Conservation (phyloP, 2,113 vertebrate species). For the Syngnathus scovelli region DNA sequence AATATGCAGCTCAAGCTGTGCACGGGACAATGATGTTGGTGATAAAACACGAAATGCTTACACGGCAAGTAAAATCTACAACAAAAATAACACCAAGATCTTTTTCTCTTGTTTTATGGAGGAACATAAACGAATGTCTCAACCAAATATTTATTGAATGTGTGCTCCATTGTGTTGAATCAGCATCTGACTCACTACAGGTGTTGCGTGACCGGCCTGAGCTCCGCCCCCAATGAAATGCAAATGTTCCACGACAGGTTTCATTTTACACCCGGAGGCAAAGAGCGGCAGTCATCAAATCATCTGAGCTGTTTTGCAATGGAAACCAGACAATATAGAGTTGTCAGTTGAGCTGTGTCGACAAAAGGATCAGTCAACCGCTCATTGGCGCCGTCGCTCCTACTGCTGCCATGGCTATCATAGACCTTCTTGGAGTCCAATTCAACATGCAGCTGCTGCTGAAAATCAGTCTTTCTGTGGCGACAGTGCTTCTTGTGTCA, state of each 20-base stretch:
- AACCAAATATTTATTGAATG: conserved; percentile 46
- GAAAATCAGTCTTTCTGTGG: conserved; percentile 78
- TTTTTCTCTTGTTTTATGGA: not conserved
- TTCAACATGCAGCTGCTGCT: conserved; percentile 82
- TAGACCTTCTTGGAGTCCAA: conserved; percentile 64
- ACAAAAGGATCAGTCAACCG: conserved; percentile 58
- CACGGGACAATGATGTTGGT: not conserved
- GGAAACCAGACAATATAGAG: conserved; percentile 42
- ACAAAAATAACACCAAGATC: not conserved
- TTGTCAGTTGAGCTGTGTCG: conserved; percentile 36
- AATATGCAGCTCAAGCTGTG: conserved; percentile 22
- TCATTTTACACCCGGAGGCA: conserved; percentile 60
- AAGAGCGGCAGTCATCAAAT: conserved; percentile 64
- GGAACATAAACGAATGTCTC: conserved; percentile 15
- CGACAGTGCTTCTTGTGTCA: conserved; percentile 75
- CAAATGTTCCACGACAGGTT: conserved; percentile 64
- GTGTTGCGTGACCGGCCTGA: conserved; percentile 40
- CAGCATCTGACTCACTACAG: conserved; percentile 37
- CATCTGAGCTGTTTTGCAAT: conserved; percentile 41
- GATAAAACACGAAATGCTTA: not conserved
- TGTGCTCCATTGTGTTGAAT: conserved; percentile 39
- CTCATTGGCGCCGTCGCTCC: conserved; percentile 9
- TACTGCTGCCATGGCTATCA: conserved; percentile 61
- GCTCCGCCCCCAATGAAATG: conserved; percentile 65
- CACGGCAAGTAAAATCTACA: not conserved